Percentiles rank a stretch among this genome's conserved stretches.
Conservation (phyloP, 2,888 invertebrate genomes). For the Scaptodrosophila latifasciaeformis region DNA sequence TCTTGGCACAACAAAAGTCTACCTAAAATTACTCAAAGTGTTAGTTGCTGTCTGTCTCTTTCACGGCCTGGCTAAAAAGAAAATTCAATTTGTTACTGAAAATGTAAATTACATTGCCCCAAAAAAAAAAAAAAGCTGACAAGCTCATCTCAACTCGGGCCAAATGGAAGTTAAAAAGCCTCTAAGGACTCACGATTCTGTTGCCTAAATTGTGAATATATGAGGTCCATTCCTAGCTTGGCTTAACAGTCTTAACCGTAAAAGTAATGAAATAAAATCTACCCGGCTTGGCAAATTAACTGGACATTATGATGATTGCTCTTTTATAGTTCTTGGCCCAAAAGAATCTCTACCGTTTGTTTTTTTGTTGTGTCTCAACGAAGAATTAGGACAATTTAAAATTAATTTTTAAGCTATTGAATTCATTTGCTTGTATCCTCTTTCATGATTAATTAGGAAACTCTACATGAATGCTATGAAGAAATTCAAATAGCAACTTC, state of each 20-base stretch:
- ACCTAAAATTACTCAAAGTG: slow-evolving; percentile 40
- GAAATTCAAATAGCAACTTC: no score
- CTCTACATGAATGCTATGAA: no score
- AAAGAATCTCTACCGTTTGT: no score
- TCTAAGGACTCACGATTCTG: not conserved
- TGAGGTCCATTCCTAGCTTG: slow-evolving; percentile 14
- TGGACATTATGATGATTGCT: not conserved
- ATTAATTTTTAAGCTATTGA: no score
- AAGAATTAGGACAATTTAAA: no score
- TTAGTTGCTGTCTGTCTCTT: slow-evolving; percentile 15
- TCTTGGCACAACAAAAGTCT: slow-evolving; percentile 5
- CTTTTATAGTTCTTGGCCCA: no score
- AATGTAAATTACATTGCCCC: slow-evolving; percentile 37
- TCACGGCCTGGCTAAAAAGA: slow-evolving; percentile 25
- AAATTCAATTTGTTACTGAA: slow-evolving; percentile 47
- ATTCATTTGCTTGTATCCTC: no score
- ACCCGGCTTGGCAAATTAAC: not conserved
- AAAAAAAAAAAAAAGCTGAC: no score
- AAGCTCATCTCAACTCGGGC: no score
- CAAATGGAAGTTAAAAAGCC: no score
- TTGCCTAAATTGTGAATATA: slow-evolving; percentile 10
- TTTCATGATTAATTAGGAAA: no score
- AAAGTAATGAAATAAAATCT: not conserved
- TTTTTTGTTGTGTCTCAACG: no score
- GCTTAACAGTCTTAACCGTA: not conserved